Evolutionary conservation across 2,797 vertebrate species (phyloP), one percentile per base, ranked within the genome.

Genomic region (Pangasius macronema): DNA sequence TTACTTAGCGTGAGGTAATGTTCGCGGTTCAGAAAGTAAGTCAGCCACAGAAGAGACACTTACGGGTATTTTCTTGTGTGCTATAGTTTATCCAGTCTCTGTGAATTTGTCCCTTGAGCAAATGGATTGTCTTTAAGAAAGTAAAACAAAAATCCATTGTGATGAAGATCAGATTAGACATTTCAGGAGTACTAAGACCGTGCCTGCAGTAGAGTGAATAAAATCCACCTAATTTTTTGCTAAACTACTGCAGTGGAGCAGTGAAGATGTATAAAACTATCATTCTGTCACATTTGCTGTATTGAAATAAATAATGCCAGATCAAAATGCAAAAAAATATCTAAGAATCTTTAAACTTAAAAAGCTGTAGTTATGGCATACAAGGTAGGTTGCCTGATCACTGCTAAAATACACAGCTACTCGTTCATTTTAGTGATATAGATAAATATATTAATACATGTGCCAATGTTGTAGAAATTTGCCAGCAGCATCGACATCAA

Each of bases 401-500:
- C 11, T 81, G 79, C 55, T 81, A 24, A 83, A 83, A 83, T 33
- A 53, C 61, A 33, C 61, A 22, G 27, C 27, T 65, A 53, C n/a
- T 30, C 42, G 7, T 67, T 83, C 24, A n/a, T 51, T 67, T 67
- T 33, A 67, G 22, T 51, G 46, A 67, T 83, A 46, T 51, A 24
- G n/a, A 51, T 24, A 51, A 33, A 68, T 24, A 51, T 51, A 68
- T 51, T 51, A 67, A 67, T 68, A 67, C 51, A 51, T 22, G 57
- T 81, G 24, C 55, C 55, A 27, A n/a, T 81, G 46, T 51, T 83
- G 42, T 53, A 51, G 53, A 46, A 77, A 63, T 18, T 75, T 82
- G n/a, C 27, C 81, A 83, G 81, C 79, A 82, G 39, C 63, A 72
- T 57, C 13, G 42, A 63, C n/a, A 36, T 20, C 55, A 59, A 30